These are phyloP conservation scores for Eospalax fontanierii DNA, from an alignment of 2,797 vertebrate species.

Conservation along the genomic window DNA sequence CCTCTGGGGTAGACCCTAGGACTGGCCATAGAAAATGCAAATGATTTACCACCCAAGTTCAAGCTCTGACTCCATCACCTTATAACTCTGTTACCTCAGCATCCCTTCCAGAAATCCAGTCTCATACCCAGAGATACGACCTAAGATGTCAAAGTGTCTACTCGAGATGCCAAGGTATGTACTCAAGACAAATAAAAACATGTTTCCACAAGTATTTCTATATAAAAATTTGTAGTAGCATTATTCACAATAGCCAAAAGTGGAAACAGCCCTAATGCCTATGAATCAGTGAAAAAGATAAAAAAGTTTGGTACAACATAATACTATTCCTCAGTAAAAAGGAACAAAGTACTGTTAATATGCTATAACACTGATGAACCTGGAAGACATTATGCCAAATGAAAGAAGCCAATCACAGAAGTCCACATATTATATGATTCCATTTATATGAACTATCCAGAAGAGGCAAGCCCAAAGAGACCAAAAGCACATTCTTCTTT, in stretches of 20 bases:
- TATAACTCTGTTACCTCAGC: not conserved
- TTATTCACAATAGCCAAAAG: not conserved
- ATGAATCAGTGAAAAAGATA: not conserved
- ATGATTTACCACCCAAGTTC: not conserved
- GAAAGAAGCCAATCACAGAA: conserved; percentile 30
- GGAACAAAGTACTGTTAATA: not conserved
- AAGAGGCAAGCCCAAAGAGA: conserved; percentile 35
- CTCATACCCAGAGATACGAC: not conserved
- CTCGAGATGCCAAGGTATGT: not conserved
- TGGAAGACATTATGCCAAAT: not conserved
- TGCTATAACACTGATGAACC: not conserved
- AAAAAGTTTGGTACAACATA: not conserved
- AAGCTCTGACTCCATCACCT: not conserved
- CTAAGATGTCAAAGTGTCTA: not conserved
- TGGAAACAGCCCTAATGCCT: not conserved
- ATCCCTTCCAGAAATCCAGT: conserved; percentile 10
- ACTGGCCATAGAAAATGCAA: not conserved
- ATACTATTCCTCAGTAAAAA: conserved; percentile 1
- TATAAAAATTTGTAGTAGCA: not conserved
- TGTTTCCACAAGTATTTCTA: not conserved
- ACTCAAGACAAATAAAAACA: not conserved
- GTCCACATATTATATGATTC: not conserved
- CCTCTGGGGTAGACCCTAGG: not conserved
- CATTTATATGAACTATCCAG: not conserved
- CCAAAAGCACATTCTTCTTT: not conserved